Conservation (phyloP, 2,113 vertebrate genomes). For the Hirundichthys speculiger region DNA sequence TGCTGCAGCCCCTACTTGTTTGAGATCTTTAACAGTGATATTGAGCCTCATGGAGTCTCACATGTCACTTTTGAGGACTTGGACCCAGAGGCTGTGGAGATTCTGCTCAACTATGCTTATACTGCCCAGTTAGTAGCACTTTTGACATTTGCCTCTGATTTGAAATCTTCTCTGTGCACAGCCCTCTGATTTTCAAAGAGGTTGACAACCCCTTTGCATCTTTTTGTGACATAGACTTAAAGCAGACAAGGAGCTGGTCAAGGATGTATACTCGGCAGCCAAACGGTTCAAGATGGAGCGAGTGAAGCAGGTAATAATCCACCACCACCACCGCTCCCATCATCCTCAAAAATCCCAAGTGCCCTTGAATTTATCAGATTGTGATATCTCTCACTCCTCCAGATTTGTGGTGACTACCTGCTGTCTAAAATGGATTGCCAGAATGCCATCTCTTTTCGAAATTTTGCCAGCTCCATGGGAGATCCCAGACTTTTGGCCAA, state of each 20-base stretch:
- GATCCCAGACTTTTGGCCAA: slow-evolving; percentile 90
- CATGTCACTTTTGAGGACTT: slow-evolving; percentile 98
- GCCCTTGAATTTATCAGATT: not conserved
- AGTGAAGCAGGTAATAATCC: slow-evolving; percentile 90
- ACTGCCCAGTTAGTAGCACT: slow-evolving; percentile 93
- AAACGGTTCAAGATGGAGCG: slow-evolving; percentile 98
- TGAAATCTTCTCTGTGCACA: not conserved
- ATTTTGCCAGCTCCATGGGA: slow-evolving; percentile 94
- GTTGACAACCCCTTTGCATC: not conserved
- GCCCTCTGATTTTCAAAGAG: slow-evolving; percentile 6
- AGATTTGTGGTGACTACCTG: slow-evolving; percentile 99
- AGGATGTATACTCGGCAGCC: slow-evolving; percentile 97
- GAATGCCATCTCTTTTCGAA: slow-evolving; percentile 95
- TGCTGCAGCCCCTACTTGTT: slow-evolving; percentile 99
- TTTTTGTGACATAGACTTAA: slow-evolving; percentile 84
- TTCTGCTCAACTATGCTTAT: slow-evolving; percentile 96
- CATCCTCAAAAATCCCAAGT: not conserved
- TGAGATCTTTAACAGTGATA: slow-evolving; percentile 97
- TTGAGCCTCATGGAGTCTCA: slow-evolving; percentile 91
- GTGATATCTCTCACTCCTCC: not conserved
- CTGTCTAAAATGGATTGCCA: slow-evolving; percentile 92
- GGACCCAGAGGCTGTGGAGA: slow-evolving; percentile 96
- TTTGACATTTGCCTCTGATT: not conserved
- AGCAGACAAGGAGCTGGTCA: slow-evolving; percentile 96
- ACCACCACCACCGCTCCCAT: not conserved